phyloP scores from a whole-genome alignment of 2,888 invertebrate genomes.

The Zootermopsis nevadensis region DNA sequence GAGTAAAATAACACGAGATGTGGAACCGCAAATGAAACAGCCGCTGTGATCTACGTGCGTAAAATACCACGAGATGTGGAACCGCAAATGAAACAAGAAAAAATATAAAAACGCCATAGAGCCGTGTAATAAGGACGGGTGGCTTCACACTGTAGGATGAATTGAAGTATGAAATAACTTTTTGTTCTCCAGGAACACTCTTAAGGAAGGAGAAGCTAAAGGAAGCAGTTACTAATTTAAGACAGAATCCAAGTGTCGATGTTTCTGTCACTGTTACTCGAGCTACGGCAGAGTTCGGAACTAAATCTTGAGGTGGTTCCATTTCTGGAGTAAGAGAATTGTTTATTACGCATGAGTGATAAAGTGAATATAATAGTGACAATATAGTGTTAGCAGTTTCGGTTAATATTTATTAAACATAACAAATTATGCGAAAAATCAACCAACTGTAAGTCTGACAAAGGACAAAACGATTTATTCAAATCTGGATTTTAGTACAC shows the following conservation, averaged over 20 bases:
- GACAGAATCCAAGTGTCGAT: neutral
- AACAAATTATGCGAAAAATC: no score
- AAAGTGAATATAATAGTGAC: no score
- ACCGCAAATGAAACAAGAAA: constrained; percentile 15
- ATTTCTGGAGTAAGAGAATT: neutral
- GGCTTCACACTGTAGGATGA: neutral
- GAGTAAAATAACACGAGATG: neutral
- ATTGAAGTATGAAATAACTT: neutral
- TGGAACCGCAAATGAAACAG: constrained; percentile 9
- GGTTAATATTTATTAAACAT: no score
- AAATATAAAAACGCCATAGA: neutral
- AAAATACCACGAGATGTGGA: neutral
- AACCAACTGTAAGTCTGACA: no score
- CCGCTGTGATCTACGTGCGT: neutral
- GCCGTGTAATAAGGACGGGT: constrained; percentile 14
- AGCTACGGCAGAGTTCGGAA: neutral
- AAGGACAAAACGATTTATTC: no score
- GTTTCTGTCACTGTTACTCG: neutral
- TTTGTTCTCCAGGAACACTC: neutral
- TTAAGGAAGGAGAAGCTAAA: neutral
- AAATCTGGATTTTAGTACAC: no score
- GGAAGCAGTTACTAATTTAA: neutral
- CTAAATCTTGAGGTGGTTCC: neutral
- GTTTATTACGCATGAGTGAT: neutral
- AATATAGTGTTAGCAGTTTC: no score